Conservation (phyloP, 2,113 vertebrate genomes). For the Chrysemys picta region DNA sequence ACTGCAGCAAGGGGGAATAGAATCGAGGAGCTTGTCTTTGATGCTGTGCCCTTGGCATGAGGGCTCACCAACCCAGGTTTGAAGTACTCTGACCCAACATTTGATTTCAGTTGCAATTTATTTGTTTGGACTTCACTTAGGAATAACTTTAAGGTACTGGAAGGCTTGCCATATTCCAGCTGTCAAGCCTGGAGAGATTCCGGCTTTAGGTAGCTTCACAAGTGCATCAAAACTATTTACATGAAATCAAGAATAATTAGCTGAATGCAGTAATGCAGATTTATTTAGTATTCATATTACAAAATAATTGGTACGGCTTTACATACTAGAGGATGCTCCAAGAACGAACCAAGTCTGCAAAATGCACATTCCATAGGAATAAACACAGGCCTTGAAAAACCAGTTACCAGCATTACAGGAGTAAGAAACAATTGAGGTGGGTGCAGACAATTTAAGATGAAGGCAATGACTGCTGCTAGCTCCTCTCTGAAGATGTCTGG, state of each 20-base stretch:
- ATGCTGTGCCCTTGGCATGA: accelerated
- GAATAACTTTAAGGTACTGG: background rate
- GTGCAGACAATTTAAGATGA: background rate
- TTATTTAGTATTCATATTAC: conserved; percentile 46
- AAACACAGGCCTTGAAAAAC: background rate
- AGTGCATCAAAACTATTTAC: background rate
- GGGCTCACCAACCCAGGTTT: background rate
- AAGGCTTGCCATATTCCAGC: background rate
- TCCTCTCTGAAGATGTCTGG: background rate
- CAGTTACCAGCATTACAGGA: background rate
- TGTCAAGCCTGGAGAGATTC: background rate
- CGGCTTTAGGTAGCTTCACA: background rate
- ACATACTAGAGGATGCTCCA: background rate
- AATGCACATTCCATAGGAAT: background rate
- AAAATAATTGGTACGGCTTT: background rate
- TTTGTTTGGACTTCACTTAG: background rate
- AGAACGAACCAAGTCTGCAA: background rate
- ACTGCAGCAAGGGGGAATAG: background rate
- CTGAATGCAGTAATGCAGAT: conserved; percentile 23
- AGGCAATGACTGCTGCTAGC: background rate
- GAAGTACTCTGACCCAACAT: background rate
- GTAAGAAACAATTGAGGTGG: background rate
- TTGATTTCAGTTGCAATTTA: background rate
- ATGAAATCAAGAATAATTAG: conserved; percentile 29
- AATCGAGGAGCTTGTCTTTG: background rate